Evolutionary conservation across 2,888 invertebrate species (phyloP).

Genomic region (Lycaena phlaeas): DNA sequence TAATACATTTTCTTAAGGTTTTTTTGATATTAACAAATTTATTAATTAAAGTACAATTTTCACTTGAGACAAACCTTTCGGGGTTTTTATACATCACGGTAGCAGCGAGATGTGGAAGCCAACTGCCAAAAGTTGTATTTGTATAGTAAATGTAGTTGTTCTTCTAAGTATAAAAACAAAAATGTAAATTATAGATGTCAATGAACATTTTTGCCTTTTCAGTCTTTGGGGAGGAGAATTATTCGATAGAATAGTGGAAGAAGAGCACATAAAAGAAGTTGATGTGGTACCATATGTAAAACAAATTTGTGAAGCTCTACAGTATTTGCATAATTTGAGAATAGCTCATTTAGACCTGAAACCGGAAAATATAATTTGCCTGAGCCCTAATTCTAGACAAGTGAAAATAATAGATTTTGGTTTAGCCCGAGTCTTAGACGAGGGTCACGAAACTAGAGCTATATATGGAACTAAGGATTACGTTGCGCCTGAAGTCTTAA

Average conservation of each 20-base stretch:
- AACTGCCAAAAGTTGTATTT: too few relatives aligned
- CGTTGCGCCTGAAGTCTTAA: constrained; percentile 93
- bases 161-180: too few relatives aligned
- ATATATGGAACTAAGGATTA: constrained; percentile 95
- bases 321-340: constrained; percentile 88
- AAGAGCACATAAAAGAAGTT: constrained; percentile 84
- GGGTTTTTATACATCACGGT: too few relatives aligned
- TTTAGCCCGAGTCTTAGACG: constrained; percentile 67
- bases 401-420: constrained; percentile 97
- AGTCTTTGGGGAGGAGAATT: constrained; percentile 95
- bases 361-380: constrained; percentile 96
- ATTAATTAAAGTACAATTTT: too few relatives aligned
- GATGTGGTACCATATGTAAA: constrained; percentile 86
- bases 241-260: constrained; percentile 93
- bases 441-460: constrained; percentile 29
- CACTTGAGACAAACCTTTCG: too few relatives aligned
- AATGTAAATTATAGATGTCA: too few relatives aligned
- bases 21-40: too few relatives aligned
- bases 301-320: constrained; percentile 93
- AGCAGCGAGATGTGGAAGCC: too few relatives aligned
- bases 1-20: too few relatives aligned
- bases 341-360: constrained; percentile 94
- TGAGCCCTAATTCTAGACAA: constrained; percentile 85
- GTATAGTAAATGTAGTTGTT: too few relatives aligned
- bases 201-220: constrained; percentile 24